Percentiles rank a stretch among this genome's conserved stretches.
Conservation (phyloP, 2,113 vertebrate species). For the Taxidea taxus region DNA sequence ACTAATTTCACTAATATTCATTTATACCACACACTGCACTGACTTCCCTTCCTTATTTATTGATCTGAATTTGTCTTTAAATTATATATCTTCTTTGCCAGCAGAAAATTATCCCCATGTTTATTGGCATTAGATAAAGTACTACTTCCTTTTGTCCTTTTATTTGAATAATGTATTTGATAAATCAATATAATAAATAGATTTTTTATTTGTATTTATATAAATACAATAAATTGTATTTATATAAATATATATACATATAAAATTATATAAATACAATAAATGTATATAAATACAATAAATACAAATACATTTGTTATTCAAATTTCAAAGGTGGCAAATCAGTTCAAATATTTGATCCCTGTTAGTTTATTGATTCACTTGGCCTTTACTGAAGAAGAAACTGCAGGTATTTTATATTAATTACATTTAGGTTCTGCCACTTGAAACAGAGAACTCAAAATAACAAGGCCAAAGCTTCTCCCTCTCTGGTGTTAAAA, state of each 20-base stretch:
- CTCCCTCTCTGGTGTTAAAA: not conserved
- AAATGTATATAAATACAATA: not conserved
- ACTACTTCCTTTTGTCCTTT: not conserved
- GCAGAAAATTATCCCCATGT: not conserved
- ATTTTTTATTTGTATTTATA: not conserved
- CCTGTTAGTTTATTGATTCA: not conserved
- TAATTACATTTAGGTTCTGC: not conserved
- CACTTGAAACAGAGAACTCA: not conserved
- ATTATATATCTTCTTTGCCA: not conserved
- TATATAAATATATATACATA: too few species aligned
- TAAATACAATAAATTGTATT: not conserved
- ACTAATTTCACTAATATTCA: not conserved
- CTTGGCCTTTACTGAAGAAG: not conserved
- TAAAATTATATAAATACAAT: too few species aligned
- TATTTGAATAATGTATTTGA: not conserved
- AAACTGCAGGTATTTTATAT: not conserved
- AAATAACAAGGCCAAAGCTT: not conserved
- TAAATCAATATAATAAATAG: not conserved
- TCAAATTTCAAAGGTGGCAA: not conserved
- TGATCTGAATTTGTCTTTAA: constrained; percentile 32
- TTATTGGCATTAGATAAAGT: not conserved
- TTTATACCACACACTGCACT: not conserved
- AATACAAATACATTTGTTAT: not conserved
- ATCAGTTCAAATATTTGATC: constrained; percentile 14
- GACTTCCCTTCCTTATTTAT: not conserved